Evolutionary conservation across 2,797 vertebrate species (phyloP), one percentile per base, ranked within the genome.

Genomic region (Gobionotothen gibberifrons): DNA sequence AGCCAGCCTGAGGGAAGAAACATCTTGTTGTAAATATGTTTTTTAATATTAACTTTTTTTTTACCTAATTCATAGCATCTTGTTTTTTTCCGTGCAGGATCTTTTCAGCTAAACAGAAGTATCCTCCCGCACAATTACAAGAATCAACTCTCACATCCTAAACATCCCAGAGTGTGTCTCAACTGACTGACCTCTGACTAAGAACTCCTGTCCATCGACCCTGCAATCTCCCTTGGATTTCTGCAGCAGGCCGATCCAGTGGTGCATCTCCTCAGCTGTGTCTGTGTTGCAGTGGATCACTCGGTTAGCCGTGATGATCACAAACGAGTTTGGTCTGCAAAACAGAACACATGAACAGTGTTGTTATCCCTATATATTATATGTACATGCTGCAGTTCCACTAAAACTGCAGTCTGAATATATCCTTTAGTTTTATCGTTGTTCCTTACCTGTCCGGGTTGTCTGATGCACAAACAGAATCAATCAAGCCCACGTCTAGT

Each of bases 271-370:
- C 84, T 96, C 96, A 0, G 96, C 92, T 0, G 91, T 94, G 84
- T 96, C 95, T 4, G 96, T 93, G 85, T 96, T 96, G 82, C 96
- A 96, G 91, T 96, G 95, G 83, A 96, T 94, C 78, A 96, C 96
- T 1, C 96, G 93, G 83, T 96, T 96, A 16, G 95, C 96, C 1
- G 95, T 95, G 90, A 96, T 96, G 81, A 96, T 96, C 85, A 96
- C 95, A 82, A 96, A 96, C 0, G 95, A 96, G 89, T 96, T 96
- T 43, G 95, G 94, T 82, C 95, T 95, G 81, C 2, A 14, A 59
- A 85, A 65, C n/a, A 61, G 14, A 70, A 63, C 10, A 71, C 52
- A 49, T 14, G 12, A 36, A 72, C 0, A 64, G 7, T 5, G 4
- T 57, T 3, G 3, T 51, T 48, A 22, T 11, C 32, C 22, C 0